Conservation (phyloP, 2,797 vertebrate species). For the Pelodytes ibericus region DNA sequence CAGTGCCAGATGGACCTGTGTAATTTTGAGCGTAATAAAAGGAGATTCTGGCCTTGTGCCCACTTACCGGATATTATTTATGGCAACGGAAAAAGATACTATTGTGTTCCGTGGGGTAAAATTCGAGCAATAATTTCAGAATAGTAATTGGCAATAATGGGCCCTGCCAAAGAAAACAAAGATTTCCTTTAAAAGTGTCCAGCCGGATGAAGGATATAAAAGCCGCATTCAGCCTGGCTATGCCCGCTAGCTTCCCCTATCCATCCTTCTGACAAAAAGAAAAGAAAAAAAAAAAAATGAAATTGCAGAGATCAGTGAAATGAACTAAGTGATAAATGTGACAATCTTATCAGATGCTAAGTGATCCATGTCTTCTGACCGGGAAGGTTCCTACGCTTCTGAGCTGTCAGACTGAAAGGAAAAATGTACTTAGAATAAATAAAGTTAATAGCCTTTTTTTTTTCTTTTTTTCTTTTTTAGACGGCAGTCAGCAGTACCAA, state of each 20-base stretch:
- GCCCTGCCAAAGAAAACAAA: constrained; percentile 47
- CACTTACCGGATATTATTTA: constrained; percentile 49
- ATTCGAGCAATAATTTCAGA: constrained; percentile 39
- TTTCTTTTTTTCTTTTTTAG: no score
- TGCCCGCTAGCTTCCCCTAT: constrained; percentile 24
- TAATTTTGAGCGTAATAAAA: constrained; percentile 34
- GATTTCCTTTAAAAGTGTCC: constrained; percentile 47
- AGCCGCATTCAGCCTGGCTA: constrained; percentile 27
- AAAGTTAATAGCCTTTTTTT: not conserved
- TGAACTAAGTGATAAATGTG: constrained; percentile 15
- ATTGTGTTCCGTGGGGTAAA: constrained; percentile 45
- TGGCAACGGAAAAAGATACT: constrained; percentile 48
- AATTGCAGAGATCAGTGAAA: constrained; percentile 13
- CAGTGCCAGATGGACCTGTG: constrained; percentile 29
- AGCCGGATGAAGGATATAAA: constrained; percentile 27
- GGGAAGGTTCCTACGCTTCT: not conserved
- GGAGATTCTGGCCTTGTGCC: constrained; percentile 22
- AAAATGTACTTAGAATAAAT: constrained; percentile 7
- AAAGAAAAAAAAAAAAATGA: constrained; percentile 7
- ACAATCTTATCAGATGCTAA: constrained; percentile 7
- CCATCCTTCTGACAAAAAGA: constrained; percentile 13
- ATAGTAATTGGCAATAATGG: constrained; percentile 53
- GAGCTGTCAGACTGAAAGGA: constrained; percentile 9
- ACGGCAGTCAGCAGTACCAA: no score
- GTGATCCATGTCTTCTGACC: constrained; percentile 10